Base-by-base conservation (phyloP, 2,888 invertebrate genomes). In the Odontocolon sp. region DNA sequence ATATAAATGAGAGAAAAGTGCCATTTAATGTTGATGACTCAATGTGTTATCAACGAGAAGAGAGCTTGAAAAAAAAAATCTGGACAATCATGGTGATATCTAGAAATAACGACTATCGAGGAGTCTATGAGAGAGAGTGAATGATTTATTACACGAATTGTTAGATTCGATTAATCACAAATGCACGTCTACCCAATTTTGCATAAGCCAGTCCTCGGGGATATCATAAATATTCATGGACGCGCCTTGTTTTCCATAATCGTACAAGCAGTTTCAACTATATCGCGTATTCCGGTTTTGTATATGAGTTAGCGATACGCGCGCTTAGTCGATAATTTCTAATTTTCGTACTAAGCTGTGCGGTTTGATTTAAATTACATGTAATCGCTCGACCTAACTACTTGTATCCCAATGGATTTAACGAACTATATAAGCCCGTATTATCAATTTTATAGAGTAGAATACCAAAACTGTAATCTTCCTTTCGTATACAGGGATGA, bases 151-250 rank as follows among this genome's bases (percentile, higher is more conserved):
- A 26, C 31, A 50, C 52, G 52, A 69, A 59, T 69, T 14, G 38
- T 40, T 40, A 38, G 59, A 52, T 52, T 50, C 59, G 38, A 69
- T 69, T 69, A 69, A 69, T 69, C 59, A 69, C 69, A 38, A 61
- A 69, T 52, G 52, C 40, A 31, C 50, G 40, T 52, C 50, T 40
- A 50, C 26, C 59, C 21, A 52, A 38, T 59, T 69, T 61, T 59
- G 69, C 69, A 59, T 59, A 61, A 69, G 59, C 59, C 68, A 45
- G 56, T 45, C 59, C 50, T 40, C 14, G 21, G 31, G 28, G 21
- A 40, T 52, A 23, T 69, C 50, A 69, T 69, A 69, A 69, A 69
- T 69, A 69, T 69, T 69, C 69, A 69, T 69, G 21, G 52, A 28
- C n/a, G 45, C 50, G 40, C 14, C 50, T 5, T 8, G 59, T 40